A percentile compares a stretch with the other conserved stretches of the same genome.
These are phyloP conservation scores for Pediacus dermestoides DNA, from an alignment of 2,888 invertebrate genomes.

Conservation along the genomic window DNA sequence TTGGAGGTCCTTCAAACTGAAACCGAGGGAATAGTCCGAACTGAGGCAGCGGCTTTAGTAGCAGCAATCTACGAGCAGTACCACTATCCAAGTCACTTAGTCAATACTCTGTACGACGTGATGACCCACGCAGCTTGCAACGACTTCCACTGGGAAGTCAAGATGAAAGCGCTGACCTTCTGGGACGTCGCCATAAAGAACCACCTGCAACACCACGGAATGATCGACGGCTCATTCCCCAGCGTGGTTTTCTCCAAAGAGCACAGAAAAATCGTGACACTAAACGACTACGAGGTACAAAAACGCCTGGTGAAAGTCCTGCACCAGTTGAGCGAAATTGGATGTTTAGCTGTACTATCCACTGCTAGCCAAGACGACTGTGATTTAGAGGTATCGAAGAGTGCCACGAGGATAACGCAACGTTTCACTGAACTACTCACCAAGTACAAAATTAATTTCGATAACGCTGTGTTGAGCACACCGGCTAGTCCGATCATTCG, in stretches of 20 bases:
- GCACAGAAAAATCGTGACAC: constrained; percentile 69
- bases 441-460: constrained; percentile 49
- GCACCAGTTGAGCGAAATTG: constrained; percentile 63
- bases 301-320: constrained; percentile 63
- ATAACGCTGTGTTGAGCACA: constrained; percentile 3
- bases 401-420: constrained; percentile 56
- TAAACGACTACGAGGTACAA: constrained; percentile 65
- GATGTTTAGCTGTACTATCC: constrained; percentile 68
- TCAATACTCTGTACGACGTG: constrained; percentile 58
- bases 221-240: constrained; percentile 78
- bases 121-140: constrained; percentile 64
- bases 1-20: constrained; percentile 61
- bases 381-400: constrained; percentile 67
- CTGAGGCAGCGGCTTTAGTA: constrained; percentile 66
- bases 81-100: constrained; percentile 54
- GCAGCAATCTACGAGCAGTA: constrained; percentile 64
- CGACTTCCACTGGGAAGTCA: constrained; percentile 83
- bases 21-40: constrained; percentile 73
- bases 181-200: constrained; percentile 68
- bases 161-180: constrained; percentile 65
- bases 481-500: background rate
- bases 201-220: constrained; percentile 70
- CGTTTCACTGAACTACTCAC: constrained; percentile 56
- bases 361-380: constrained; percentile 65
- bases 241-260: constrained; percentile 76